A percentile compares a stretch with the other conserved stretches of the same genome.
phyloP scores from a whole-genome alignment of 2,797 vertebrate species.

The Furcifer pardalis region DNA sequence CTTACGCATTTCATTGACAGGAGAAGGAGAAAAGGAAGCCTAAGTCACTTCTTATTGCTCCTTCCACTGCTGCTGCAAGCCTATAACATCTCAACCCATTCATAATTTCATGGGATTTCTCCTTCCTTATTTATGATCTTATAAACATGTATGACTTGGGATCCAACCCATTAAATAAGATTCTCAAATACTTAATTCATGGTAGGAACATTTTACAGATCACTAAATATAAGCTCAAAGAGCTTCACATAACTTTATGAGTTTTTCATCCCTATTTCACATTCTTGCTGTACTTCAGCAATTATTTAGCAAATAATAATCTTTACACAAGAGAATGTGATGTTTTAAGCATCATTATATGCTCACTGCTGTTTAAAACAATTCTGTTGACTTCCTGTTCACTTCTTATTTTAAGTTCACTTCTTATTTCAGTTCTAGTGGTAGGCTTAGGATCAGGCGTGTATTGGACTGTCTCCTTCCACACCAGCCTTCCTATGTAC shows the following conservation, averaged over 20 bases:
- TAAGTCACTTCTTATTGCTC: background rate
- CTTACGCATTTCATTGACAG: background rate
- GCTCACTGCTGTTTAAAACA: background rate
- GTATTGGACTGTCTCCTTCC: background rate
- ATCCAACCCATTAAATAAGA: background rate
- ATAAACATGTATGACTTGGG: background rate
- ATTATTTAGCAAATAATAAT: background rate
- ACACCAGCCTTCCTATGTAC: background rate
- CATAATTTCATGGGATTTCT: background rate
- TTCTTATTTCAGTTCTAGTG: background rate
- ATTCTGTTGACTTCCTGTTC: background rate
- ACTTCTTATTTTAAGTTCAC: too few relatives aligned
- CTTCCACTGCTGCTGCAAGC: background rate
- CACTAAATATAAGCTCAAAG: background rate
- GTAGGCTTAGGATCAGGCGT: background rate
- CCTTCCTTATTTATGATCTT: background rate
- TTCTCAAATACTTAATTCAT: background rate
- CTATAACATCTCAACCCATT: background rate
- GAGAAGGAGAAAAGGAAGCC: background rate
- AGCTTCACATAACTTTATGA: background rate
- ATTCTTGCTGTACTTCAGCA: background rate
- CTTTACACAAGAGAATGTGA: background rate
- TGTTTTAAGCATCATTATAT: background rate
- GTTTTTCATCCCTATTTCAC: background rate
- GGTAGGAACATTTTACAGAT: background rate